A percentile compares a stretch with the other conserved stretches of the same genome.
Conservation (phyloP, 2,888 invertebrate genomes). For the Acronicta psi region DNA sequence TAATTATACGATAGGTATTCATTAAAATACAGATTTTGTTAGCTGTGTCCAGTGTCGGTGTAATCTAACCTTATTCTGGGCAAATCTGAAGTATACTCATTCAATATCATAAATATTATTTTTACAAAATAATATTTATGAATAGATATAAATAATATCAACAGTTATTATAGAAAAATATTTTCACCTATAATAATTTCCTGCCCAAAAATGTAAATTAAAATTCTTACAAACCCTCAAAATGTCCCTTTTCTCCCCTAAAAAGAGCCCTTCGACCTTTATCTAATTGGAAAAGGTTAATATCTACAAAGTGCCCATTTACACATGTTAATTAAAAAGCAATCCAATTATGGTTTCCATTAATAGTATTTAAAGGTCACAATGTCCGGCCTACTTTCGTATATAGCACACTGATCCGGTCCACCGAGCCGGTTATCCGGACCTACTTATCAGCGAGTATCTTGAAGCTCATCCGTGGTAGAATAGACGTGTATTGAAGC, state of each 20-base stretch:
- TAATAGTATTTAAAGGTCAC: conserved; percentile 21
- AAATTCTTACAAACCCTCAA: neutral
- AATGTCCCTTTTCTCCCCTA: neutral
- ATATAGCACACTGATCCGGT: conserved; percentile 59
- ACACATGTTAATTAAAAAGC: conserved; percentile 27
- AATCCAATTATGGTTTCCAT: conserved; percentile 35
- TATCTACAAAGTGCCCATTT: conserved; percentile 20
- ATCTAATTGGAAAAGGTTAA: conserved; percentile 17
- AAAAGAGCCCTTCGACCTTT: conserved; percentile 9
- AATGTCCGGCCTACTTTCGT: conserved; percentile 55
- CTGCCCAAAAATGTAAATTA: neutral
- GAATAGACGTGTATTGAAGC: conserved; percentile 4
- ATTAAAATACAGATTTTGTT: too few relatives aligned
- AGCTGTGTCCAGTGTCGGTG: too few relatives aligned
- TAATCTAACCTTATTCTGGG: too few relatives aligned
- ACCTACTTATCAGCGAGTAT: conserved; percentile 28
- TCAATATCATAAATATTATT: too few relatives aligned
- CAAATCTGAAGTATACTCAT: too few relatives aligned
- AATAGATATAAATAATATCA: too few relatives aligned
- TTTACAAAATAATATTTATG: too few relatives aligned
- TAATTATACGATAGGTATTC: too few relatives aligned
- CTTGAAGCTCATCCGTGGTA: conserved; percentile 18
- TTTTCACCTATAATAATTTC: too few relatives aligned
- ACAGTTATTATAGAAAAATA: too few relatives aligned
- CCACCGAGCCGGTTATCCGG: conserved; percentile 56